A percentile compares a stretch with the other conserved stretches of the same genome.
These are phyloP conservation scores for Myotis myotis DNA, from an alignment of 2,797 vertebrate species.

Conservation along the genomic window DNA sequence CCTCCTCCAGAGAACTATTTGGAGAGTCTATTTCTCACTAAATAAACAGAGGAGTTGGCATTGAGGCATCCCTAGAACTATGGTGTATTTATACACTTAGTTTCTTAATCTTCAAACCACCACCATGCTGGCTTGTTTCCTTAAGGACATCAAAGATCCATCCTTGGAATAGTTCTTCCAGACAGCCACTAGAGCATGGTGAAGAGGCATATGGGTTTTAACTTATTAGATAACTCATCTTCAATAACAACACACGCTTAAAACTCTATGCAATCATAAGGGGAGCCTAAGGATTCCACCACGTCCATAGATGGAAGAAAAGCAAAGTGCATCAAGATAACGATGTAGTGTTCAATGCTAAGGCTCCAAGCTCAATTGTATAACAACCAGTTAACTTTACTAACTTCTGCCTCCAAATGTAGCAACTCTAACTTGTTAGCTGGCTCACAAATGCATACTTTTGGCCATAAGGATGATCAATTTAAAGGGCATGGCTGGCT, in stretches of 20 bases:
- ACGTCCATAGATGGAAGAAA: not conserved
- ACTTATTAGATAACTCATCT: not conserved
- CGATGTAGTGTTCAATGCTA: not conserved
- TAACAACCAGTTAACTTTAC: not conserved
- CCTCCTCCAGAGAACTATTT: not conserved
- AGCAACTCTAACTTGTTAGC: not conserved
- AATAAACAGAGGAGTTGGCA: conserved; percentile 27
- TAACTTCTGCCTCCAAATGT: not conserved
- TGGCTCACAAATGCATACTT: not conserved
- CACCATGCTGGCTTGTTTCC: not conserved
- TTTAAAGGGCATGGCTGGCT: not conserved
- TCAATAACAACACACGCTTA: not conserved
- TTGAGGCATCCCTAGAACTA: not conserved
- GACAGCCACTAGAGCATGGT: not conserved
- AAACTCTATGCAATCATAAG: not conserved
- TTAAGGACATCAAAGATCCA: not conserved
- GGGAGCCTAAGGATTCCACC: not conserved
- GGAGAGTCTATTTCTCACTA: conserved; percentile 41
- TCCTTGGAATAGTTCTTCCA: not conserved
- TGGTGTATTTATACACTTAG: not conserved
- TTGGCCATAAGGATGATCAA: not conserved
- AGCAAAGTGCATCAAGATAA: not conserved
- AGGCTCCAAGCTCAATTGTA: not conserved
- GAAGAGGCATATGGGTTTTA: not conserved
- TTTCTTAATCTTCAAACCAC: conserved; percentile 5